phyloP scores from a whole-genome alignment of 2,797 vertebrate genomes.

The Xyrichtys novacula region DNA sequence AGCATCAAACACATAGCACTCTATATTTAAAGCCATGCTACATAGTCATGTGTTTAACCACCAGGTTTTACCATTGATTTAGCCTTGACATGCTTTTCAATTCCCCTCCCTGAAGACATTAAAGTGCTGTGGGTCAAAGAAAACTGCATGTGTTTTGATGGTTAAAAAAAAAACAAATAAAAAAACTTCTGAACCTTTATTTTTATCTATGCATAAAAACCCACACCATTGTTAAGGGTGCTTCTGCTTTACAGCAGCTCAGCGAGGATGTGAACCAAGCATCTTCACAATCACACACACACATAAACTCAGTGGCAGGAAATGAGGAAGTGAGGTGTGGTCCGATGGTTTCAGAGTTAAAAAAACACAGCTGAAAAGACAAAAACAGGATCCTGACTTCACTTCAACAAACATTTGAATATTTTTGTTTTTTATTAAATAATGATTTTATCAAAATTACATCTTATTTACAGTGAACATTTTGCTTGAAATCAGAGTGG shows the following conservation, averaged over 20 bases:
- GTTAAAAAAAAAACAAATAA: neutral
- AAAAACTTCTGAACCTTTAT: neutral
- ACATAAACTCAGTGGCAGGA: neutral
- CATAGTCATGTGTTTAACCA: too few species aligned
- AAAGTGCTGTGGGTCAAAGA: neutral
- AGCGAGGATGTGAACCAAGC: neutral
- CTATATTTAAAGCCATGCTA: too few species aligned
- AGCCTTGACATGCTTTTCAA: too few species aligned
- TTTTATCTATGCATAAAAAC: neutral
- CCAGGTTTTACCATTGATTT: too few species aligned
- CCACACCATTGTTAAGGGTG: conserved; percentile 9
- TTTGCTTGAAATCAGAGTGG: neutral
- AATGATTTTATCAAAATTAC: neutral
- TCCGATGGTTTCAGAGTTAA: conserved; percentile 16
- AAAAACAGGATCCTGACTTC: conserved; percentile 19
- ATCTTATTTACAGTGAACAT: neutral
- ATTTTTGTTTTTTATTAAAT: conserved; percentile 53
- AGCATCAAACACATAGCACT: too few species aligned
- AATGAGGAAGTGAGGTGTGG: conserved; percentile 53
- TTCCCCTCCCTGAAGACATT: too few species aligned
- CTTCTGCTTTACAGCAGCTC: neutral
- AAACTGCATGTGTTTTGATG: neutral
- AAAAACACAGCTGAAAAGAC: conserved; percentile 47
- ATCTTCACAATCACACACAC: neutral
- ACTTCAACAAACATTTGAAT: neutral